Conservation (phyloP, 2,888 invertebrate genomes). For the Eueremaeus valkanovi region DNA sequence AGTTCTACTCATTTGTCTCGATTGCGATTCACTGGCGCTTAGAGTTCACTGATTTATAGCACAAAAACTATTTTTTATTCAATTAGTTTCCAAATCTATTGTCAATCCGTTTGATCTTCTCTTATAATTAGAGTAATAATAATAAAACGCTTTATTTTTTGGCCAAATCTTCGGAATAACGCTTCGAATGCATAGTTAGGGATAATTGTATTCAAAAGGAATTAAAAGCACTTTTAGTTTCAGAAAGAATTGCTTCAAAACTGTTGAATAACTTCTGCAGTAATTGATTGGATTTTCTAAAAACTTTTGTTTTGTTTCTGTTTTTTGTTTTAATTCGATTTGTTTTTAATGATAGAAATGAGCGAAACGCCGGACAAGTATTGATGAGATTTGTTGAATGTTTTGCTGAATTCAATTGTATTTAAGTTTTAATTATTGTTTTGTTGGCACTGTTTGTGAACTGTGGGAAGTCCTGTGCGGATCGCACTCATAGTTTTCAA, state of each 20-base stretch:
- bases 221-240: background rate
- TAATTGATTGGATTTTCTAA: background rate
- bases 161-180: background rate
- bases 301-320: background rate
- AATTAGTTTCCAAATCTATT: background rate
- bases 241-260: background rate
- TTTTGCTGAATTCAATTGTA: background rate
- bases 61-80: background rate
- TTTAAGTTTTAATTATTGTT: background rate
- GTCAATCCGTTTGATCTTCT: background rate
- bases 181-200: slow-evolving; percentile 6
- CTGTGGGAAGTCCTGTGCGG: slow-evolving; percentile 3
- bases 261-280: background rate
- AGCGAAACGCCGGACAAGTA: background rate
- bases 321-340: background rate
- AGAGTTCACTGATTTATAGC: background rate
- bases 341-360: background rate
- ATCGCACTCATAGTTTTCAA: background rate
- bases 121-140: background rate
- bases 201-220: background rate
- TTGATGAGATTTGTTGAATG: background rate
- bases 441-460: slow-evolving; percentile 17
- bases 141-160: background rate
- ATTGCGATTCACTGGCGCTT: too few species aligned
- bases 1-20: background rate